Conservation (phyloP, 2,888 invertebrate genomes). For the Andrena praecox region DNA sequence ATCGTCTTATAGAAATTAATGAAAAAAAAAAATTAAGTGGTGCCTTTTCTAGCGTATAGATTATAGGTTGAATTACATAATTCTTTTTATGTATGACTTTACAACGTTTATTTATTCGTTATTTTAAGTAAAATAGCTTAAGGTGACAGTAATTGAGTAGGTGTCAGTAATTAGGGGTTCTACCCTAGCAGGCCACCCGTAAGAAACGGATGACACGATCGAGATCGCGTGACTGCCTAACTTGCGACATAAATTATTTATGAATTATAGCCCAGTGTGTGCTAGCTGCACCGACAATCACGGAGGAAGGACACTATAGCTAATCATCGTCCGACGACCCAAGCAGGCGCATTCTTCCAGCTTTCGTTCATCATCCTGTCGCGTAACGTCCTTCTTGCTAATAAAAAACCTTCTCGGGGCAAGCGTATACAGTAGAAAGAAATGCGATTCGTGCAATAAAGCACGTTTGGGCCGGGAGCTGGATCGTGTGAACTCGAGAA, state of each 20-base stretch:
- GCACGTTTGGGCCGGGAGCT: not conserved
- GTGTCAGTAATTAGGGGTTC: too few relatives aligned
- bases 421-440: not conserved
- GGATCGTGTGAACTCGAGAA: conserved; percentile 7
- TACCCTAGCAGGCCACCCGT: too few relatives aligned
- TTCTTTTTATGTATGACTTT: too few relatives aligned
- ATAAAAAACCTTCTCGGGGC: not conserved
- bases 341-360: conserved; percentile 18
- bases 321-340: not conserved
- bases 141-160: too few relatives aligned
- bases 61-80: too few relatives aligned
- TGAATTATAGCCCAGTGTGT: conserved; percentile 38
- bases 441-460: not conserved
- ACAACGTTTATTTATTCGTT: too few relatives aligned
- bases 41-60: too few relatives aligned
- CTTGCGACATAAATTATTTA: conserved; percentile 63
- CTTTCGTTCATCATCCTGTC: conserved; percentile 32
- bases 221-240: conserved; percentile 60
- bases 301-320: not conserved
- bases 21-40: too few relatives aligned
- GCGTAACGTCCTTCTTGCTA: conserved; percentile 1
- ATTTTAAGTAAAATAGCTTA: too few relatives aligned
- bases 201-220: conserved; percentile 52
- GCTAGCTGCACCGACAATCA: not conserved
- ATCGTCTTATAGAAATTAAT: too few relatives aligned